phyloP scores from a whole-genome alignment of 2,888 invertebrate species.

The Folsomia manolachei region DNA sequence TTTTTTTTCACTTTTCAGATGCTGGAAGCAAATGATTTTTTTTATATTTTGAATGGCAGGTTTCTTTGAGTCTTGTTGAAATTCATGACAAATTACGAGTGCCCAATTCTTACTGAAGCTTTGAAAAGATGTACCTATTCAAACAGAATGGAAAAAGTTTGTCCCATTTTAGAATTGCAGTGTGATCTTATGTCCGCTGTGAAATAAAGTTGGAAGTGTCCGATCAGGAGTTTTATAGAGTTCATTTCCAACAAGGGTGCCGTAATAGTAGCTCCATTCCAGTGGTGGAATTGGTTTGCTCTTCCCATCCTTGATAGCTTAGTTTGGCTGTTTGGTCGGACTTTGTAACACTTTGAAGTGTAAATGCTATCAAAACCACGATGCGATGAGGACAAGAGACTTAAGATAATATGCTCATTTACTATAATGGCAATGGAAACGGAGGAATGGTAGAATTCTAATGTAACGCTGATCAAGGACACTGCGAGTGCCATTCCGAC shows the following conservation, averaged over 20 bases:
- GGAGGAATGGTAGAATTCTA: conserved; percentile 21
- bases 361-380: not conserved
- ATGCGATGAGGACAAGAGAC: not conserved
- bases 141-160: not conserved
- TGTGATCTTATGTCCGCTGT: not conserved
- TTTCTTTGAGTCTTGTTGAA: not conserved
- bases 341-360: not conserved
- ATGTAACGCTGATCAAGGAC: conserved; percentile 24
- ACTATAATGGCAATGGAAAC: conserved; percentile 24
- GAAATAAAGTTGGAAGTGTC: not conserved
- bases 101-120: no score
- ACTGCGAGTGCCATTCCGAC: no score
- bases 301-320: not conserved
- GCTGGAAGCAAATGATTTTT: not conserved
- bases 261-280: no score
- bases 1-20: no score
- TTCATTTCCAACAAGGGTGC: not conserved
- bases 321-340: not conserved
- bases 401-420: conserved; percentile 29
- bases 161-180: not conserved
- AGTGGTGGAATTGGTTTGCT: not conserved
- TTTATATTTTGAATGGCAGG: not conserved
- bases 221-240: not conserved
- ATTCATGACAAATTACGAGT: not conserved
- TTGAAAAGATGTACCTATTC: no score